Percentiles rank a stretch among this genome's conserved stretches.
phyloP scores from a whole-genome alignment of 2,113 vertebrate genomes.

The Nothocercus julius region DNA sequence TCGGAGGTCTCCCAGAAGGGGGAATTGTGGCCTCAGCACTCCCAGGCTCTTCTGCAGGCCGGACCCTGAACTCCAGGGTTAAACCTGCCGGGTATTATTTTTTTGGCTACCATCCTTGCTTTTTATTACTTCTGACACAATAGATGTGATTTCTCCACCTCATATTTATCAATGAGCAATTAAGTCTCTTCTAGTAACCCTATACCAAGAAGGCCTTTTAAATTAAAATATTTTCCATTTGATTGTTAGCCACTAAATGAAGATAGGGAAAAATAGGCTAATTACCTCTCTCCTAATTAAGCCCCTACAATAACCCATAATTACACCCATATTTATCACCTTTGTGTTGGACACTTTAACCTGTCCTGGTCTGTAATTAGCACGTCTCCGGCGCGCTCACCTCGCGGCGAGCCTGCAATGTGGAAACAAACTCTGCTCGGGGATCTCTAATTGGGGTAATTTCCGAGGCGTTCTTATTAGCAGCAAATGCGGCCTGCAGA shows the following conservation, averaged over 20 bases:
- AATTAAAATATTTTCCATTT: slow-evolving; percentile 47
- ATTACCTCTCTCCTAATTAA: slow-evolving; percentile 72
- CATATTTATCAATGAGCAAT: slow-evolving; percentile 27
- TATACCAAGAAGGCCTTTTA: neutral
- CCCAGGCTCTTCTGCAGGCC: fast-evolving
- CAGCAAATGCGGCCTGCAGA: neutral
- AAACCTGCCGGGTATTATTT: neutral
- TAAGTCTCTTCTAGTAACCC: slow-evolving; percentile 17
- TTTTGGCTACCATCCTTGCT: neutral
- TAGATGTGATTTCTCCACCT: slow-evolving; percentile 24
- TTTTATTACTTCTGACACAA: neutral
- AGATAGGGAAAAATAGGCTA: slow-evolving; percentile 51
- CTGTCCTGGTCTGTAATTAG: slow-evolving; percentile 72
- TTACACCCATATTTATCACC: slow-evolving; percentile 73
- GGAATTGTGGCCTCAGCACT: neutral
- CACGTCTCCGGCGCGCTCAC: neutral
- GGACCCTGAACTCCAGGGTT: neutral
- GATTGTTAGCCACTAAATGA: slow-evolving; percentile 52
- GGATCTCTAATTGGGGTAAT: slow-evolving; percentile 12
- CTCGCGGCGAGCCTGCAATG: neutral
- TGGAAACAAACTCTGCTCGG: neutral
- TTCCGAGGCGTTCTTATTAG: neutral
- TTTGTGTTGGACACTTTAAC: slow-evolving; percentile 78
- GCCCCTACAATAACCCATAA: slow-evolving; percentile 72
- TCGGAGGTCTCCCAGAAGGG: fast-evolving